Evolutionary conservation across 2,888 invertebrate genomes (phyloP), one percentile per base, ranked within the genome.

Genomic region (Cordilura impudica): DNA sequence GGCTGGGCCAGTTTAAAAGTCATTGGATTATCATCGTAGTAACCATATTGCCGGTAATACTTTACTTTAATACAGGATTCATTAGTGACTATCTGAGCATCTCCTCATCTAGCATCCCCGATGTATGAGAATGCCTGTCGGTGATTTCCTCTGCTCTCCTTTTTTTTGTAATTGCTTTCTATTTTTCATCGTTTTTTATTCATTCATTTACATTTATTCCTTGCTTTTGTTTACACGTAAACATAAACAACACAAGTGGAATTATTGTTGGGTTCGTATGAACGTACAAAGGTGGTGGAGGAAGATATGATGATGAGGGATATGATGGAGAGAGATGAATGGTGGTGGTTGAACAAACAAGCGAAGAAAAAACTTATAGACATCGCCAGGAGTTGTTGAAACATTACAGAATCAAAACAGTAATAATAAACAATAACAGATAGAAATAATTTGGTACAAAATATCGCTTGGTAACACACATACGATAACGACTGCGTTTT

Each of bases 181-280:
- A 23, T 63, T 66, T 14, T 39, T 14, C 16, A 16, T 21, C 19
- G 12, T 39, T 31, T 21, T 19, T 39, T 31, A 54, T 73, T 23
- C 18, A 35, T 58, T 23, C 69, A 23, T 58, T 56, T 16, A 47
- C 19, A 67, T 72, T 61, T 49, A 47, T 61, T 35, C 49, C 31
- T 73, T 49, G 65, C 58, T 73, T 72, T 61, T 54, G 63, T 75
- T 54, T 63, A 56, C 53, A 18, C 69, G 69, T 75, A 74, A 74
- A 74, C 47, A 67, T 61, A 63, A 63, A 69, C 56, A 63, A 63
- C 19, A 65, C 29, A 71, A 69, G 56, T 49, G 45, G 26, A 19
- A 61, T 35, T 4, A 43, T 18, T 29, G 71, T 49, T 60, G 35
- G 45, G 49, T 23, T 21, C 18, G 54, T 51, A 21, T 45, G 51